Conservation (phyloP, 2,888 invertebrate genomes). For the Morpho deidamia region DNA sequence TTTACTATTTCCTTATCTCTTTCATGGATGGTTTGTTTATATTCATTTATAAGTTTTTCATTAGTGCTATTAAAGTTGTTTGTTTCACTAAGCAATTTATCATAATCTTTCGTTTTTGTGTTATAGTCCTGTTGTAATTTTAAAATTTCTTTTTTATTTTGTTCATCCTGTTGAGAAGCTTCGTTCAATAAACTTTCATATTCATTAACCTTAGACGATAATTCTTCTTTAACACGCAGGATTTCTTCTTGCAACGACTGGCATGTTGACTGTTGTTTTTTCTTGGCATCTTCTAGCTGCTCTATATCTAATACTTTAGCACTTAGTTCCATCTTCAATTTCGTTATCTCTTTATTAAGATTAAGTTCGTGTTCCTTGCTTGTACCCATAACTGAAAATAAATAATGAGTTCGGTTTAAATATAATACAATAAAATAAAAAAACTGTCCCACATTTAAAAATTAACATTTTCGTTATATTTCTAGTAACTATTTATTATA, state of each 20-base stretch:
- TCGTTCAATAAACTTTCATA: conserved; percentile 65
- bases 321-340: conserved; percentile 75
- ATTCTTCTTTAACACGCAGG: conserved; percentile 53
- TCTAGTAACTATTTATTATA: too few species aligned
- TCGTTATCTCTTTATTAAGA: conserved; percentile 71
- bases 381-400: conserved; percentile 57
- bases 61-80: conserved; percentile 53
- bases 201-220: conserved; percentile 62
- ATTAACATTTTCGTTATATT: too few species aligned
- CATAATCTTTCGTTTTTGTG: conserved; percentile 58
- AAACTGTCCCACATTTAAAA: too few species aligned
- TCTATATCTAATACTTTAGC: conserved; percentile 76
- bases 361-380: conserved; percentile 72
- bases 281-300: conserved; percentile 60
- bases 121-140: conserved; percentile 58
- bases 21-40: conserved; percentile 70
- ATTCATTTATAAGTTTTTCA: conserved; percentile 64
- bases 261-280: conserved; percentile 53
- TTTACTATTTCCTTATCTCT: conserved; percentile 76
- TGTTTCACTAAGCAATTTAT: conserved; percentile 57
- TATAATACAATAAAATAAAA: too few species aligned
- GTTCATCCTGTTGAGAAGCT: conserved; percentile 61
- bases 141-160: conserved; percentile 58
- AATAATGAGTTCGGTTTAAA: background rate
- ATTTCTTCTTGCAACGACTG: conserved; percentile 63